Evolutionary conservation across 2,888 invertebrate species (phyloP), one percentile per base, ranked within the genome.

Genomic region (Chrysina gloriosa): DNA sequence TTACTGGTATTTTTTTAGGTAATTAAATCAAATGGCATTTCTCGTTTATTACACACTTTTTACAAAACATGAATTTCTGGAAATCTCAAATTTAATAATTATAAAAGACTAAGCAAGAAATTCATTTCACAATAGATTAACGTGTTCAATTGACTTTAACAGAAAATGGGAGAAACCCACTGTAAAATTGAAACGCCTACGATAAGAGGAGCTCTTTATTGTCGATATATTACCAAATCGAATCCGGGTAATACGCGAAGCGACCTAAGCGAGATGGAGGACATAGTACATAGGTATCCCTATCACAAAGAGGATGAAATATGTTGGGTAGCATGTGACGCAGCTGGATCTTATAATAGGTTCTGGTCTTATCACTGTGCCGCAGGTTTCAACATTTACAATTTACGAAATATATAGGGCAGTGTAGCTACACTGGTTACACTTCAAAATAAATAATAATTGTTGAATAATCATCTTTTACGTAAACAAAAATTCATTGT

Each of bases 311-410:
- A 36, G 45, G 16, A 45, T 14, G 27, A 34, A 34, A 19, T n/a
- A 27, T 31, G 16, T 16, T 9, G 63, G 63, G 63, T 63, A 63
- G 63, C 48, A 63, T 63, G 63, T 63, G 63, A 63, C 63, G 34
- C 45, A 16, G 29, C 16, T 63, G 31, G 34, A 48, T 48, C 45
- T 48, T 34, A 48, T 63, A 63, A 63, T 48, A 50, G 50, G 48
- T 23, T 58, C n/a, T 48, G 63, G 63, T 14, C 48, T 63, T 63
- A 63, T 63, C 63, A 48, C 36, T 14, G 19, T 27, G 63, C 23
- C 34, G 5, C 63, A 63, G 63, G 48, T 63, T 63, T 31, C 25
- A 48, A 9, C 23, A 58, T 39, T 39, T 58, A 39, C 36, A 23
- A 29, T 50, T 11, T 6, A 27, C 29, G n/a, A 21, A 7, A 14